Conservation (phyloP, 2,888 invertebrate genomes). For the Epirrhoe alternata region DNA sequence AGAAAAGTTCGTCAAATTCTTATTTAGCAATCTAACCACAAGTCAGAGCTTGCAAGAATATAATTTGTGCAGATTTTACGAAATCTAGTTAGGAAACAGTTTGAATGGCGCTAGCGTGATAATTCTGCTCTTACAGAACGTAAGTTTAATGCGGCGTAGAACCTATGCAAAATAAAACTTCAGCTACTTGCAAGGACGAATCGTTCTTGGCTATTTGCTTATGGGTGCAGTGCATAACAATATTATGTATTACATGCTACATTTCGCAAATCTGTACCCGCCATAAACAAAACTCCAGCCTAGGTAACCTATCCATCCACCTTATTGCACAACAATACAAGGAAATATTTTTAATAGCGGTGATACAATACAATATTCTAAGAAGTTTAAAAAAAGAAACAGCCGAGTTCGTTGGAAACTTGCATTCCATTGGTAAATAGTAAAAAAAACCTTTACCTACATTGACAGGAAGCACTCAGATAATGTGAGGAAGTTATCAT, state of each 20-base stretch:
- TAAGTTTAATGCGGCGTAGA: no score
- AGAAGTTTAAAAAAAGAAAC: neutral
- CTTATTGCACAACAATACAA: neutral
- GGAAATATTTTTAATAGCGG: neutral
- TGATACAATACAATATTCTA: neutral
- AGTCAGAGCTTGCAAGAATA: neutral
- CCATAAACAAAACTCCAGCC: no score
- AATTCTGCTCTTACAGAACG: neutral
- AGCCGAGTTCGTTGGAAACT: neutral
- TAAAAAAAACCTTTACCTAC: slow-evolving; percentile 5
- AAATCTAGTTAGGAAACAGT: slow-evolving; percentile 5
- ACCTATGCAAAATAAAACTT: no score
- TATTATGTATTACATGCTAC: no score
- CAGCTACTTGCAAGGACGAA: no score
- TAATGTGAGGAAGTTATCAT: slow-evolving; percentile 2
- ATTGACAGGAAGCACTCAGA: slow-evolving; percentile 6
- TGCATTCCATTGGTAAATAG: neutral
- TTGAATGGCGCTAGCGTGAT: neutral
- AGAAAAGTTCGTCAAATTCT: neutral
- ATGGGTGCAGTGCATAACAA: no score
- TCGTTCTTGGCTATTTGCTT: no score
- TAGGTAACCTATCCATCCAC: no score
- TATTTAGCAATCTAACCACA: neutral
- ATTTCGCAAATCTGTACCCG: no score
- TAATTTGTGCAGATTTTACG: slow-evolving; percentile 1